A percentile compares a stretch with the other conserved stretches of the same genome.
phyloP scores from a whole-genome alignment of 1,140 invertebrate species.

The Elymnias hypermnestra region DNA sequence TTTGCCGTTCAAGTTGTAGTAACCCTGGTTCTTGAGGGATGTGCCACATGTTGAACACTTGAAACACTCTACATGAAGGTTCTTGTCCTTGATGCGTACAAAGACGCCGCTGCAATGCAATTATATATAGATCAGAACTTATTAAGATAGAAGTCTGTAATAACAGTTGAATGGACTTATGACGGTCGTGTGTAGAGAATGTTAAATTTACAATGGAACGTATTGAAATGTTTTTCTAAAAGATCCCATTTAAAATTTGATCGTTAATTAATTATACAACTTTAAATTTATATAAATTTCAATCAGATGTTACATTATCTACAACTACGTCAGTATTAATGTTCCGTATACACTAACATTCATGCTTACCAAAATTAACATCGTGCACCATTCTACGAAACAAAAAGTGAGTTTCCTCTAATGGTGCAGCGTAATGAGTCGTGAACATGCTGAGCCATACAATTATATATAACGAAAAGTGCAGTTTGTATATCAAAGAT shows the following conservation, averaged over 20 bases:
- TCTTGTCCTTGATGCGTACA: slow-evolving; percentile 96
- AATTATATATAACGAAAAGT: slow-evolving; percentile 1
- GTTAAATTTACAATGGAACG: background rate
- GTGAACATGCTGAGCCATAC: slow-evolving; percentile 37
- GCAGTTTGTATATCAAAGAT: slow-evolving; percentile 6
- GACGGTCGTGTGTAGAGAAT: background rate
- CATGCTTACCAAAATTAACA: slow-evolving; percentile 27
- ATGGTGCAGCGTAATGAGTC: slow-evolving; percentile 28
- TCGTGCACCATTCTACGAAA: slow-evolving; percentile 30
- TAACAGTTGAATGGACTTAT: too few species aligned
- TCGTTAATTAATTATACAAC: too few species aligned
- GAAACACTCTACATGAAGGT: slow-evolving; percentile 97
- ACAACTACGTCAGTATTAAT: slow-evolving; percentile 14
- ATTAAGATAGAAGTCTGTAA: too few species aligned
- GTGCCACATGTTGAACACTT: slow-evolving; percentile 96
- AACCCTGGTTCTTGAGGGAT: slow-evolving; percentile 96
- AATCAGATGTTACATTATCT: background rate
- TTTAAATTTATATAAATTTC: background rate
- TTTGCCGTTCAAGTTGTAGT: slow-evolving; percentile 97
- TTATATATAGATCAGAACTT: too few species aligned
- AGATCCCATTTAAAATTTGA: too few species aligned
- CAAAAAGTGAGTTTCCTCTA: slow-evolving; percentile 29
- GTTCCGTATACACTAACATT: slow-evolving; percentile 7
- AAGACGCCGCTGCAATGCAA: slow-evolving; percentile 88
- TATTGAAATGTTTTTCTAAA: background rate